Evolutionary conservation across 2,888 invertebrate genomes (phyloP), one percentile per base, ranked within the genome.

Genomic region (Drosophila pseudotalamancana): DNA sequence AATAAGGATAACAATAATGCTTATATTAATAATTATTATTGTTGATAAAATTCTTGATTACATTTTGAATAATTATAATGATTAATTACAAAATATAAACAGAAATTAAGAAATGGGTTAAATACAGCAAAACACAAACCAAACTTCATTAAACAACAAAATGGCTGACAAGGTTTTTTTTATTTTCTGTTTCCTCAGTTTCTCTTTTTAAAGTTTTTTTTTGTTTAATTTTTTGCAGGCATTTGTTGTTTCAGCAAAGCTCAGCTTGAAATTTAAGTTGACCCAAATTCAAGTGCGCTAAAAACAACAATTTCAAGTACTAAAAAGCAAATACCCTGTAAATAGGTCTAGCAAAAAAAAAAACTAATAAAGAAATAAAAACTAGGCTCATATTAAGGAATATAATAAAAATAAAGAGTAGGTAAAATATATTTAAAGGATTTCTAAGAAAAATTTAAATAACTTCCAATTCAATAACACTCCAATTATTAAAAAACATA

Each of bases 181-280:
- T 56, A n/a, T 37, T 46, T 53, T 29, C 1, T 34, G 40, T 54
- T 40, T 40, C 16, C 31, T 32, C 45, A 34, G 45, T 71, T 49
- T 53, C 21, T 63, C 31, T 57, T 34, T 29, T 51, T 49, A 19
- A 65, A 62, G 31, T 9, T 5, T 31, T 11, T 39, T 25, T 45
- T 25, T 61, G 62, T 31, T 16, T 9, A 16, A 14, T 39, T 29
- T 32, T 43, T 27, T 29, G 18, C 12, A 14, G 39, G 23, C 12
- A 27, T 32, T 34, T 51, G 35, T 62, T 73, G 51, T 72, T 70
- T 56, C 65, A 66, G 71, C 78, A 68, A 67, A 85, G 67, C 85
- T 77, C 78, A 87, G 87, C 84, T 78, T 69, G 66, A 84, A 79
- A 57, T 73, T 78, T 67, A 35, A 72, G 76, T 73, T 84, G 81